These are phyloP conservation scores for Myripristis murdjan DNA, from an alignment of 2,797 vertebrate genomes.

Conservation along the genomic window DNA sequence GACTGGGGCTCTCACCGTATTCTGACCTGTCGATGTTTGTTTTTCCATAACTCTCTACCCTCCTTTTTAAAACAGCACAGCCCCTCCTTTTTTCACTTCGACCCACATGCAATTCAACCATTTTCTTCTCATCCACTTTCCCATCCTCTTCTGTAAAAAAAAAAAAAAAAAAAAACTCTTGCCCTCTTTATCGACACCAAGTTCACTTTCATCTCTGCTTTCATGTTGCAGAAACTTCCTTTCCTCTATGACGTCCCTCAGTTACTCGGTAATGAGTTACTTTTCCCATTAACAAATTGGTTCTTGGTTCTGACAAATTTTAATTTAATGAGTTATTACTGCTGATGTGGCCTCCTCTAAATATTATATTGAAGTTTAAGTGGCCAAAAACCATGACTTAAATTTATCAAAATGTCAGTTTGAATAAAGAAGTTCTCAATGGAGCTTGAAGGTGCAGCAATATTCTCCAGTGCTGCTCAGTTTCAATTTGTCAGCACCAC, in stretches of 20 bases:
- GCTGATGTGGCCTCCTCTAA: no score
- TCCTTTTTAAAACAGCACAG: conserved; percentile 14
- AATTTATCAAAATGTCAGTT: no score
- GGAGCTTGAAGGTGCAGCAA: no score
- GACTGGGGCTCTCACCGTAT: not conserved
- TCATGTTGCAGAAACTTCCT: conserved; percentile 12
- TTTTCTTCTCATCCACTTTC: conserved; percentile 27
- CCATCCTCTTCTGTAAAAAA: conserved; percentile 9
- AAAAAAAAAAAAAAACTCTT: not conserved
- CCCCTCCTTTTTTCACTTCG: conserved; percentile 17
- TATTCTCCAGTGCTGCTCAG: no score
- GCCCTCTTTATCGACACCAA: not conserved
- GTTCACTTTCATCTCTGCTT: conserved; percentile 14
- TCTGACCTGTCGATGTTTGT: conserved; percentile 29
- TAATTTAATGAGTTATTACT: no score
- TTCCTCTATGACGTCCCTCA: not conserved
- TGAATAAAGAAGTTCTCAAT: no score
- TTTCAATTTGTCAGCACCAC: no score
- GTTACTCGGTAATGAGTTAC: not conserved
- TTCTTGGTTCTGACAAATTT: no score
- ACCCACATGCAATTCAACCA: conserved; percentile 23
- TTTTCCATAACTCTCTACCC: conserved; percentile 29
- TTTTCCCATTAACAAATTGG: not conserved
- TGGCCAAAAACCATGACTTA: no score
- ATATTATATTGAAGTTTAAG: no score